phyloP scores from a whole-genome alignment of 2,888 invertebrate genomes.

The Acronicta psi region DNA sequence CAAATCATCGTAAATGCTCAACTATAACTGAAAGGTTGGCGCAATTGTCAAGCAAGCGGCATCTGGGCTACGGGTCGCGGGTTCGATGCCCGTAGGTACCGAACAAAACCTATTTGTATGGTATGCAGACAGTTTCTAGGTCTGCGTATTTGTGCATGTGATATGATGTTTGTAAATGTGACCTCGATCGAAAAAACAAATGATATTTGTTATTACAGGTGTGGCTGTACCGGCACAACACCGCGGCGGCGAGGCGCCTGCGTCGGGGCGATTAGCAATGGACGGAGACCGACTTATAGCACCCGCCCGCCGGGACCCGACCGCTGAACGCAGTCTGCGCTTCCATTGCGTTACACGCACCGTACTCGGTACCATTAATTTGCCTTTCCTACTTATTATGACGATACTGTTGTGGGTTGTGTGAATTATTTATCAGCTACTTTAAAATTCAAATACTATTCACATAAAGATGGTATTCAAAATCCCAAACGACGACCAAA shows the following conservation, averaged over 20 bases:
- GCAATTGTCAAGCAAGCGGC: too few species aligned
- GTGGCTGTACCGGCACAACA: conserved; percentile 85
- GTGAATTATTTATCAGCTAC: conserved; percentile 17
- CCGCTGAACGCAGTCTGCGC: conserved; percentile 42
- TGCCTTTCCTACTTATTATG: conserved; percentile 67
- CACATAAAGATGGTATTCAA: conserved; percentile 13
- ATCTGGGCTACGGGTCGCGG: too few species aligned
- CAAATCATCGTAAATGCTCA: too few species aligned
- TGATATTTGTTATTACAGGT: conserved; percentile 69
- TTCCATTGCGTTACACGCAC: conserved; percentile 48
- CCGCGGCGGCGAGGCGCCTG: conserved; percentile 85
- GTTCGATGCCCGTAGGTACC: too few species aligned
- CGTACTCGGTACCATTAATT: conserved; percentile 53
- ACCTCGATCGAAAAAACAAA: neutral
- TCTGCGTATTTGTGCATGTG: too few species aligned
- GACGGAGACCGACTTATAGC: conserved; percentile 87
- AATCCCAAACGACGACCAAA: conserved; percentile 29
- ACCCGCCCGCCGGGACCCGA: conserved; percentile 48
- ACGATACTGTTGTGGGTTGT: conserved; percentile 57
- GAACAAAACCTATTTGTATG: too few species aligned
- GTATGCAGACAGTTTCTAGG: too few species aligned
- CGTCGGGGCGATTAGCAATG: conserved; percentile 92
- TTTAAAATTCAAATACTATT: conserved; percentile 10
- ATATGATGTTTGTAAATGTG: too few species aligned
- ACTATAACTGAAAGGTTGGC: too few species aligned